Conservation (phyloP, 2,113 vertebrate species). For the Pedionomus torquatus region DNA sequence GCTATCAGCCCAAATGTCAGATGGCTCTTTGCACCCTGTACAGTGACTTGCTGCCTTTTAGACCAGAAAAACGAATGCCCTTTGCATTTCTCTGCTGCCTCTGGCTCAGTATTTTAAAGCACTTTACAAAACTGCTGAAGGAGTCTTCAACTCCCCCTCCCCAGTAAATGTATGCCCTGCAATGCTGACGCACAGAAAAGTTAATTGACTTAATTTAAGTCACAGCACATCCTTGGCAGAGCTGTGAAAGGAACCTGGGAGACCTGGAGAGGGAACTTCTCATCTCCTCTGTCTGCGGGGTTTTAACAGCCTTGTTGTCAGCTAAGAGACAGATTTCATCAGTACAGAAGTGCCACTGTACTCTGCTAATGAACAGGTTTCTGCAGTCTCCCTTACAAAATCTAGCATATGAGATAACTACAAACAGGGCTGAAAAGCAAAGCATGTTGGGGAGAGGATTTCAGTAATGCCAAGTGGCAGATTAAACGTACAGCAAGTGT, state of each 20-base stretch:
- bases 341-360: background rate
- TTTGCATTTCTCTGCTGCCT: background rate
- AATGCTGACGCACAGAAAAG: background rate
- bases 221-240: slow-evolving; percentile 40
- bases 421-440: background rate
- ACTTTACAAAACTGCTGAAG: background rate
- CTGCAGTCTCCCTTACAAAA: background rate
- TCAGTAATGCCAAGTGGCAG: background rate
- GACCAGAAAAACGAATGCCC: background rate
- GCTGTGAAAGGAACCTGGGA: slow-evolving; percentile 47
- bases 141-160: background rate
- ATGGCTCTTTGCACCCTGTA: background rate
- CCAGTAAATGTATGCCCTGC: background rate
- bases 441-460: background rate
- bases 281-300: background rate
- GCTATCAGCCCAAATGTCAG: background rate
- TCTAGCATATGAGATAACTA: background rate
- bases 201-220: background rate
- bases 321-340: background rate
- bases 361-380: background rate
- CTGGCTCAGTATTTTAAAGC: background rate
- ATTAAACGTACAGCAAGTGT: background rate
- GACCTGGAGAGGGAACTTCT: background rate
- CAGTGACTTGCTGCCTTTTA: background rate
- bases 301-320: background rate